Evolutionary conservation across 2,113 vertebrate genomes (phyloP).

Genomic region (Tapirus terrestris): DNA sequence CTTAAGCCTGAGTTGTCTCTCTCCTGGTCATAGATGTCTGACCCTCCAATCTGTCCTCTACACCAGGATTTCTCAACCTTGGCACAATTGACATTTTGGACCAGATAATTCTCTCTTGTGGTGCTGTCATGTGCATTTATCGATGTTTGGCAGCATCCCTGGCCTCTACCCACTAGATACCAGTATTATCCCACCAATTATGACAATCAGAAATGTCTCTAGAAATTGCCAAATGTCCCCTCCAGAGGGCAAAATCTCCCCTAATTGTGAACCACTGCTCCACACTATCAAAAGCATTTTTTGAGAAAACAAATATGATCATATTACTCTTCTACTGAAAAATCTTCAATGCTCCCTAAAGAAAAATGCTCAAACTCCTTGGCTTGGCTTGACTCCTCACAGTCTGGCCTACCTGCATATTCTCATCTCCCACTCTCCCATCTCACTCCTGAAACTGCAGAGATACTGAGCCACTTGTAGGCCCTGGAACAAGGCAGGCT

Average conservation of each 20-base stretch:
- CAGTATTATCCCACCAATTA: neutral
- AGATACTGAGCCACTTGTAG: neutral
- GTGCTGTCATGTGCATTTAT: neutral
- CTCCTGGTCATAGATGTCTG: neutral
- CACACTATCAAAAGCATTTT: neutral
- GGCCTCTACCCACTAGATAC: neutral
- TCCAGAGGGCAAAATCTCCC: neutral
- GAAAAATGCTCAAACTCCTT: neutral
- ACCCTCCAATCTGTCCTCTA: neutral
- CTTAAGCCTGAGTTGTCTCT: neutral
- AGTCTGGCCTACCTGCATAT: neutral
- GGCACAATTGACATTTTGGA: neutral
- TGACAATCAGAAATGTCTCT: neutral
- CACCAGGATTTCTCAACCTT: neutral
- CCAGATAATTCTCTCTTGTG: neutral
- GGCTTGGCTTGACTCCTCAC: neutral
- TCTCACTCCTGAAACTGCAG: constrained; percentile 7
- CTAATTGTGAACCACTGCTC: neutral
- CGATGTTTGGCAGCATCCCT: neutral
- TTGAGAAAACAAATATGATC: constrained; percentile 10
- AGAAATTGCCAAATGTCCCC: neutral
- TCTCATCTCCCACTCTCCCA: neutral
- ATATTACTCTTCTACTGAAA: neutral
- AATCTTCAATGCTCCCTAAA: neutral
- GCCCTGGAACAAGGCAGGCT: neutral